Evolutionary conservation across 2,888 invertebrate genomes (phyloP), one percentile per base, ranked within the genome.

Genomic region (Apantesis nais): DNA sequence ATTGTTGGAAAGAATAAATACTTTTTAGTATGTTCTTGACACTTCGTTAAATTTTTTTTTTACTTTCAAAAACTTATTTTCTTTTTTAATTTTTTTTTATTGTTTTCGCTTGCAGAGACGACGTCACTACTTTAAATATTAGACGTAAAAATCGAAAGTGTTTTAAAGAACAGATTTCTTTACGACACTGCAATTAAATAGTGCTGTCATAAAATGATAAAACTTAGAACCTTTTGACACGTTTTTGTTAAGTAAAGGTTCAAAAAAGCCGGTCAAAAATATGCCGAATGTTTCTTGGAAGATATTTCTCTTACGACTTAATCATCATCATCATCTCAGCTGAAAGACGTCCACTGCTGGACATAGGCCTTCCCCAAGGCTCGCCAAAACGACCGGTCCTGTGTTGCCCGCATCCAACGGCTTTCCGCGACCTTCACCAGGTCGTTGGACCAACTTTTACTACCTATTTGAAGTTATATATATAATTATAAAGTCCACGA

Each of bases 61-160:
- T 41, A 29, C 34, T 37, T 8, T 44, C 16, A 22, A 41, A 29
- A 39, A 34, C 12, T 22, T 12, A 48, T 22, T 2, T 22, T 2
- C 2, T 12, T 25, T 61, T 34, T 61, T 5, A 16, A 0, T 22
- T 61, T 61, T 31, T 61, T 22, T 22, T 16, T 16, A 58, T 48
- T 12, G 12, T 22, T n/a, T 52, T 34, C 5, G 19, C n/a, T 39
- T 25, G 73, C 82, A 70, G 68, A 71, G 60, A 60, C 22, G 70
- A 75, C 76, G 74, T 74, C 63, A 78, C 25, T 61, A 77, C 68
- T 74, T 77, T 60, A 68, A 44, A 11, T 37, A 22, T 12, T 19
- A 9, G 19, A 63, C 19, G 8, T 70, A 73, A 77, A 85, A 88
- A 89, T 74, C 78, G 85, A 88, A 85, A 87, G 86, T 86, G 74